These are phyloP conservation scores for Chamaetylas fuelleborni DNA, from an alignment of 2,113 vertebrate species.

Conservation along the genomic window DNA sequence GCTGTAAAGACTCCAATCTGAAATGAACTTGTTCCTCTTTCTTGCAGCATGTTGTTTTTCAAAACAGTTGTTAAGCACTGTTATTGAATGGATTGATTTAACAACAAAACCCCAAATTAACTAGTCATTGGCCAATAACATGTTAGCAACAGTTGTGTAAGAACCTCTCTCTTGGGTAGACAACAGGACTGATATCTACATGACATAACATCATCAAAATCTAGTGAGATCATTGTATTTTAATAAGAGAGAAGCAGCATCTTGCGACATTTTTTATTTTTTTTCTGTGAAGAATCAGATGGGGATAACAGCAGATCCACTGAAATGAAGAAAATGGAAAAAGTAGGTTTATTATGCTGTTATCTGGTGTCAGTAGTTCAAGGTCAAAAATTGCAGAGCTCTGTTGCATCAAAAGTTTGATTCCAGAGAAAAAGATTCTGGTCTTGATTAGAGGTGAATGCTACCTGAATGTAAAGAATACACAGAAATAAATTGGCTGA, in stretches of 20 bases:
- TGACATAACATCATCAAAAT: neutral
- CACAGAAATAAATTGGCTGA: neutral
- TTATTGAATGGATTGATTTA: neutral
- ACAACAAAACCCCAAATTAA: neutral
- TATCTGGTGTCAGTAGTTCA: neutral
- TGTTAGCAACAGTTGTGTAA: neutral
- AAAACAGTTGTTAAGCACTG: neutral
- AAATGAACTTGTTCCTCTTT: neutral
- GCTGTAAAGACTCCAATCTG: neutral
- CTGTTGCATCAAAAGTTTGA: neutral
- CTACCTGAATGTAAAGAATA: neutral
- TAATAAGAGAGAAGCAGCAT: neutral
- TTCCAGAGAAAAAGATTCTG: neutral
- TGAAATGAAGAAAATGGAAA: neutral
- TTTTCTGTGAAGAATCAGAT: neutral
- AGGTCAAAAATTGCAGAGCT: neutral
- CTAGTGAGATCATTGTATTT: neutral
- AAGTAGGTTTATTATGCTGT: neutral
- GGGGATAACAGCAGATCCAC: neutral
- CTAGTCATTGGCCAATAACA: neutral
- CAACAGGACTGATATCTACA: neutral
- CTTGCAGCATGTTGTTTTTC: neutral
- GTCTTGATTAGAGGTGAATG: neutral
- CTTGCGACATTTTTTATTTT: neutral
- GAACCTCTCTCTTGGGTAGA: neutral